Evolutionary conservation across 2,888 invertebrate species (phyloP).

Genomic region (Nephrotoma appendiculata): DNA sequence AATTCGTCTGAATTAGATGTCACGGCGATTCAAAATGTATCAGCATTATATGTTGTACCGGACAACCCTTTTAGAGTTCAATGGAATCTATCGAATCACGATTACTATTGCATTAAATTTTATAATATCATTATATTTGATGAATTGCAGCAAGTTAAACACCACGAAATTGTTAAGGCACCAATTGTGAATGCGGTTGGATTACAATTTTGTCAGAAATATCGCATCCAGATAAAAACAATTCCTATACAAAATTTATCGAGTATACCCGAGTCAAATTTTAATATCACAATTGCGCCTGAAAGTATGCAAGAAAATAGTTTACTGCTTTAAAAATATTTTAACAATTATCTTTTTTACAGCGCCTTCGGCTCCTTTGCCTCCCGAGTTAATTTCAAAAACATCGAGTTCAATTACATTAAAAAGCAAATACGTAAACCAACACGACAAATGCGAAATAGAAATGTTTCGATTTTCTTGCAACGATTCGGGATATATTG

Average conservation of each 20-base stretch:
- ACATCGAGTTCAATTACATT: background rate
- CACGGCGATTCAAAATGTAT: background rate
- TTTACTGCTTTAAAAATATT: background rate
- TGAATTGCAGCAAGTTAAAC: background rate
- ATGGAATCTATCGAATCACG: background rate
- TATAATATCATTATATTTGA: background rate
- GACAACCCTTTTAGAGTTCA: background rate
- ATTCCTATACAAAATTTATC: background rate
- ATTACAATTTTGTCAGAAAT: background rate
- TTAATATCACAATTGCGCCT: background rate
- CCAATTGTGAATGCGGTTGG: background rate
- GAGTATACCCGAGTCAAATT: background rate
- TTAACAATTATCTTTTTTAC: background rate
- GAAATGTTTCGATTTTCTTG: background rate
- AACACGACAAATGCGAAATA: background rate
- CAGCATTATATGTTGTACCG: background rate
- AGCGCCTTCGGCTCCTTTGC: background rate
- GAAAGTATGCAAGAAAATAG: background rate
- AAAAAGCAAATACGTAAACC: background rate
- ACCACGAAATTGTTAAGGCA: background rate
- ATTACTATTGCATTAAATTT: background rate
- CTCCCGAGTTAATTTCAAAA: background rate
- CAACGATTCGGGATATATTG: background rate
- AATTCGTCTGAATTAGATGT: background rate
- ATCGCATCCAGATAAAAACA: background rate